Evolutionary conservation across 2,888 invertebrate species (phyloP).

Genomic region (Periphyllus acericola): DNA sequence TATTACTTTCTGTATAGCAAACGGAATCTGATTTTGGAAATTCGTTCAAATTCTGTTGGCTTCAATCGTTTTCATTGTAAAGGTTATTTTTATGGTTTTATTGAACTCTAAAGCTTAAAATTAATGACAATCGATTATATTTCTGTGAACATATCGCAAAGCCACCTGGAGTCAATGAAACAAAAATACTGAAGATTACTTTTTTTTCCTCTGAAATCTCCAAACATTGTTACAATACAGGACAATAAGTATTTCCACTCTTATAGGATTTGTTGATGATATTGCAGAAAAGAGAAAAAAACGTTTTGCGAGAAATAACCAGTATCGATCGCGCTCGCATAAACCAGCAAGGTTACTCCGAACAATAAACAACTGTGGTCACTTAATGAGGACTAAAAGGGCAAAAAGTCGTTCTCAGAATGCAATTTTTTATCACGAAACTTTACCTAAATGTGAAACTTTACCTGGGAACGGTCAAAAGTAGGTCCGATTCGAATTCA

Average conservation of each 20-base stretch:
- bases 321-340: neutral
- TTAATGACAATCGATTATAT: conserved; percentile 28
- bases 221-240: conserved; percentile 6
- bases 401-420: neutral
- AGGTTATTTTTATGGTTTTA: neutral
- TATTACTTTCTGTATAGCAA: neutral
- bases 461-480: neutral
- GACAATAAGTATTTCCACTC: conserved; percentile 11
- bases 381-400: neutral
- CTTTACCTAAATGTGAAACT: neutral
- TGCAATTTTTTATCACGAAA: neutral
- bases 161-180: conserved; percentile 3
- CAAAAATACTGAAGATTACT: conserved; percentile 7
- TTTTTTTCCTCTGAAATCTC: neutral
- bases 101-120: conserved; percentile 11
- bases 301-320: neutral
- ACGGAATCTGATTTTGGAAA: neutral
- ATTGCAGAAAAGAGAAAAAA: conserved; percentile 4
- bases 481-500: neutral
- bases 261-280: conserved; percentile 14
- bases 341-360: neutral
- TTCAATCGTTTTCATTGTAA: neutral
- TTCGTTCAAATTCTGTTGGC: neutral
- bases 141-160: neutral
- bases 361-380: neutral